Base-by-base conservation (phyloP, 2,113 vertebrate species). In the Synchiropus splendidus region DNA sequence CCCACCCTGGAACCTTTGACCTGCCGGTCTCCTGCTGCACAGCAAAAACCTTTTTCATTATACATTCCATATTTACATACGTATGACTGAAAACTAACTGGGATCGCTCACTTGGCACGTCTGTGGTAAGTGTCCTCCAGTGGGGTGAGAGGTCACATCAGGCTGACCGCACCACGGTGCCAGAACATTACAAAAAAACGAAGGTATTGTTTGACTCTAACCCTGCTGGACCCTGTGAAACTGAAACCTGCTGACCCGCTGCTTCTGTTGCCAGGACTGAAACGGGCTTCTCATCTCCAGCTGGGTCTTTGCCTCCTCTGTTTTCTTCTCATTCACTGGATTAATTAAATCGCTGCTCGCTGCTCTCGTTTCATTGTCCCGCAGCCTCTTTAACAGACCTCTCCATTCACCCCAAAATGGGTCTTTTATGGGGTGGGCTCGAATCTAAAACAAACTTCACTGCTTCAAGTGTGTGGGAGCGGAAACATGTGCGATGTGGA, bases 331-430 rank as follows among this genome's bases (percentile, higher is more conserved):
- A 31, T 72, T 72, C 59, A 49, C 60, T 45, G 45, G 60, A 70
- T 70, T 63, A 62, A 61, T 70, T 67, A 69, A 69, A 73, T 59
- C 61, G 12, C 56, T 58, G 58, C 49, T 47, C 10, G 31, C 50
- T 55, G 64, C 56, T 54, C 54, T 37, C 44, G n/a, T 72, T 76
- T 77, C 60, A 70, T 67, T 70, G 58, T 61, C 58, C 70, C 13
- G 17, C 56, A 18, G 61, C 70, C 65, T 51, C 54, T 54, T 30
- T 33, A 58, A 68, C 48, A 62, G 47, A 51, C 42, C 40, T 39
- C 53, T 61, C 56, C 48, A 42, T 62, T 67, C 72, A 61, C 41
- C 58, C 42, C 51, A 8, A 40, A 42, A 44, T 33, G 48, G 44
- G 4, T 52, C 58, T 56, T 66, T 55, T 45, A 52, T 49, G 42